Evolutionary conservation across 2,888 invertebrate genomes (phyloP), one percentile per base, ranked within the genome.

Genomic region (Esperia sulphurella): DNA sequence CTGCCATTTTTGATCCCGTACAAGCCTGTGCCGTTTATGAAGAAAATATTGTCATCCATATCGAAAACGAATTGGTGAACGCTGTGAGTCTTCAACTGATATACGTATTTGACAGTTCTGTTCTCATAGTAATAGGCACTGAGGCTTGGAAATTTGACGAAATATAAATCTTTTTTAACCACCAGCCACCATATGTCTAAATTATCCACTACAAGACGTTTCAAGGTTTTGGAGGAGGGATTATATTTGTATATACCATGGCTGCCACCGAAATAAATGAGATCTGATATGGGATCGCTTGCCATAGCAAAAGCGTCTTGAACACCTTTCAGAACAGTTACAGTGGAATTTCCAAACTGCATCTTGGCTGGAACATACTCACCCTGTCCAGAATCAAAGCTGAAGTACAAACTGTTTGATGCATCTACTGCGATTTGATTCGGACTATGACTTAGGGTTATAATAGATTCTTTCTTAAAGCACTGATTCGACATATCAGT

Each of bases 161-260:
- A 86, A 49, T 77, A 82, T 9, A 86, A 65, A 3, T 63, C 45
- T 0, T 72, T 66, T 35, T 76, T 81, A 1, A 82, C 58, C 28
- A 68, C 69, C 3, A 87, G 31, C 86, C 86, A 86, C 86, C 87
- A 87, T 8, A 87, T 66, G 43, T 87, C 87, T 14, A 87, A 58
- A 53, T 83, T 71, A 0, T 56, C 62, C 1, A 77, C 53, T 3
- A 73, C 71, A 0, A 86, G 56, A 12, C 75, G 65, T 31, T 68
- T 70, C 13, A 86, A 57, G 5, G 49, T 62, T 48, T 72, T 82
- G 0, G 49, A 35, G 0, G 4, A 10, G 0, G 78, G 54, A 38
- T 65, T 68, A 58, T 82, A 86, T 58, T 59, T 82, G 58, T 86
- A 86, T 43, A 87, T 79, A 0, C 87, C 87, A 41, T 81, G 65